A percentile compares a stretch with the other conserved stretches of the same genome.
phyloP scores from a whole-genome alignment of 53 echinoderm and acorn worm genomes.

The Echinometra lucunter region DNA sequence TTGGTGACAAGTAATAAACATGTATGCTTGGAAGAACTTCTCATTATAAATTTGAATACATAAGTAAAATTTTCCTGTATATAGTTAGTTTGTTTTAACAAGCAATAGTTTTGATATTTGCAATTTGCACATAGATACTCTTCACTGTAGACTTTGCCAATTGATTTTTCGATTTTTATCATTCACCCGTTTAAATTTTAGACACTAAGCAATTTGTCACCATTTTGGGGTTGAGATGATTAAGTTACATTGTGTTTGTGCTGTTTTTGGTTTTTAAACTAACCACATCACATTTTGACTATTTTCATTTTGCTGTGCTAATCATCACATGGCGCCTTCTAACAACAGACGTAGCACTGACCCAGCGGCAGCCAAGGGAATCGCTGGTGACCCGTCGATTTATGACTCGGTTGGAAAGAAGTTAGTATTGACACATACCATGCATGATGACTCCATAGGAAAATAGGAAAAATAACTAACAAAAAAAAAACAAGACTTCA shows the following conservation, averaged over 20 bases:
- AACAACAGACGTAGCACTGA: constrained; percentile 69
- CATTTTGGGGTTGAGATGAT: background rate
- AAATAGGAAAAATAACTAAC: too few species aligned
- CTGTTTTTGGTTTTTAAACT: background rate
- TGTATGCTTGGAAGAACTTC: background rate
- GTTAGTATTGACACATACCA: constrained; percentile 38
- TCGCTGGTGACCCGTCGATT: constrained; percentile 27
- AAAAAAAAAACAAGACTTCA: too few species aligned
- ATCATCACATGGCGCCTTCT: constrained; percentile 12
- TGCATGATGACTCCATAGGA: background rate
- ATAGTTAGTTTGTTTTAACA: background rate
- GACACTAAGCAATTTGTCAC: background rate
- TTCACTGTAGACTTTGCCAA: background rate
- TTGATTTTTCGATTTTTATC: background rate
- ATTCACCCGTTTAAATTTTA: too few species aligned
- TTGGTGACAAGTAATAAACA: background rate
- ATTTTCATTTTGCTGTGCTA: constrained; percentile 13
- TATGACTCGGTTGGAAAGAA: constrained; percentile 62
- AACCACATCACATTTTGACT: constrained; percentile 47
- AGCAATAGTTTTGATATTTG: background rate
- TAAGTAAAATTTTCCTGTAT: background rate
- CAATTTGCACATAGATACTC: too few species aligned
- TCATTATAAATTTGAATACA: background rate
- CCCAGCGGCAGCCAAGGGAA: constrained; percentile 3
- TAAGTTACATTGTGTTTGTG: background rate